These are phyloP conservation scores for Dolichoris vasculosae DNA, from an alignment of 1,140 invertebrate genomes.

Conservation along the genomic window DNA sequence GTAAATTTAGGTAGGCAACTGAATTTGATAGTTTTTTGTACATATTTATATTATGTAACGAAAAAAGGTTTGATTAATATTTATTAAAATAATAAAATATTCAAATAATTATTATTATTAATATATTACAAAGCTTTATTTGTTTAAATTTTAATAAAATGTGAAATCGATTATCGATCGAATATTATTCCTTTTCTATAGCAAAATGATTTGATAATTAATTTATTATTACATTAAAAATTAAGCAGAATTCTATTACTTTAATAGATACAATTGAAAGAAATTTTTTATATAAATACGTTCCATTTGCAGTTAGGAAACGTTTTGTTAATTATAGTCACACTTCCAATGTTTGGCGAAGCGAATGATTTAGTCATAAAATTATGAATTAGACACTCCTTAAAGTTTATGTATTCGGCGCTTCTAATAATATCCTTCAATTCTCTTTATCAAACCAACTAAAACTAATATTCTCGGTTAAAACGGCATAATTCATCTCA, in stretches of 20 bases:
- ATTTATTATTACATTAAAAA: neutral
- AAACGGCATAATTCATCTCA: neutral
- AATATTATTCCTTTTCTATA: too few species aligned
- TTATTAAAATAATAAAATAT: too few species aligned
- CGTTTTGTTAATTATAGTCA: neutral
- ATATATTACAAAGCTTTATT: too few species aligned
- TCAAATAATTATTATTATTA: too few species aligned
- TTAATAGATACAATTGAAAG: neutral
- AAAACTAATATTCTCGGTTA: neutral
- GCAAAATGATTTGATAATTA: neutral
- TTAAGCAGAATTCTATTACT: neutral
- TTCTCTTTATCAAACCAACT: neutral
- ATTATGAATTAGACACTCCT: neutral
- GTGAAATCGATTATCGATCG: too few species aligned
- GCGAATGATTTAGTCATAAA: slow-evolving; percentile 19
- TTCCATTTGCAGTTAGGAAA: neutral
- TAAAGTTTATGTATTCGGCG: neutral
- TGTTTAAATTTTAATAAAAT: too few species aligned
- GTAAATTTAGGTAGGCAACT: too few species aligned
- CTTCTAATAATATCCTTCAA: neutral
- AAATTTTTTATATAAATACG: neutral
- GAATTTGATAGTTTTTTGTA: too few species aligned
- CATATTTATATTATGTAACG: too few species aligned
- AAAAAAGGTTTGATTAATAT: too few species aligned
- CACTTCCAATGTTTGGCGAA: neutral